Evolutionary conservation across 2,113 vertebrate species (phyloP).

Genomic region (Girardinichthys multiradiatus): DNA sequence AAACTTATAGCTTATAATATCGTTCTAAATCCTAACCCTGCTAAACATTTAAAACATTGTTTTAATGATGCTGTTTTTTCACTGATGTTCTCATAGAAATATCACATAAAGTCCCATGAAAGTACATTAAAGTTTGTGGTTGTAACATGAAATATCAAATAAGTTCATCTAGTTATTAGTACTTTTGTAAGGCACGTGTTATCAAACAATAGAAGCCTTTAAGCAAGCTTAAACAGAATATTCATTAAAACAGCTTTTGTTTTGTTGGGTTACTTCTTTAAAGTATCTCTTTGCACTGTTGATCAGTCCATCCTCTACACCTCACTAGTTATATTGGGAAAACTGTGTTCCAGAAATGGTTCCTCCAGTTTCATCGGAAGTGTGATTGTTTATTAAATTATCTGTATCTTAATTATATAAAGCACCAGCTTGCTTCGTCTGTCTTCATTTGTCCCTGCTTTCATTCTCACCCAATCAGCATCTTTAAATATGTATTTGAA

Average conservation of each 20-base stretch:
- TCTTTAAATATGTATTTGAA: neutral
- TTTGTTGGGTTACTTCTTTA: too few relatives aligned
- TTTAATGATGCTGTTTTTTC: too few relatives aligned
- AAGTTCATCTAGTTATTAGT: neutral
- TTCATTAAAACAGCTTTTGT: too few relatives aligned
- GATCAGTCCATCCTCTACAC: neutral
- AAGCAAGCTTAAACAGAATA: neutral
- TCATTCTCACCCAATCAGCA: slow-evolving; percentile 3
- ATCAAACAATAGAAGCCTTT: neutral
- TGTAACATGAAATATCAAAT: neutral
- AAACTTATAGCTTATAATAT: too few relatives aligned
- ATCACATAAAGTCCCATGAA: too few relatives aligned
- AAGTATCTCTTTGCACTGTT: neutral
- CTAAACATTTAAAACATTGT: too few relatives aligned
- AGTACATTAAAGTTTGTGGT: neutral
- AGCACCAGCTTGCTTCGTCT: slow-evolving; percentile 32
- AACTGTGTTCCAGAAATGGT: neutral
- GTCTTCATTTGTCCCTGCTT: slow-evolving; percentile 48
- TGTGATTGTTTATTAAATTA: neutral
- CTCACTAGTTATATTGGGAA: neutral
- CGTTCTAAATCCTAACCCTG: too few relatives aligned
- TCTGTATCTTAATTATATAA: neutral
- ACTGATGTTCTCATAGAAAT: neutral
- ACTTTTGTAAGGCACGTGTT: neutral
- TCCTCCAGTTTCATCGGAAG: neutral